Evolutionary conservation across 2,113 vertebrate species (phyloP).

Genomic region (Xenopus borealis): DNA sequence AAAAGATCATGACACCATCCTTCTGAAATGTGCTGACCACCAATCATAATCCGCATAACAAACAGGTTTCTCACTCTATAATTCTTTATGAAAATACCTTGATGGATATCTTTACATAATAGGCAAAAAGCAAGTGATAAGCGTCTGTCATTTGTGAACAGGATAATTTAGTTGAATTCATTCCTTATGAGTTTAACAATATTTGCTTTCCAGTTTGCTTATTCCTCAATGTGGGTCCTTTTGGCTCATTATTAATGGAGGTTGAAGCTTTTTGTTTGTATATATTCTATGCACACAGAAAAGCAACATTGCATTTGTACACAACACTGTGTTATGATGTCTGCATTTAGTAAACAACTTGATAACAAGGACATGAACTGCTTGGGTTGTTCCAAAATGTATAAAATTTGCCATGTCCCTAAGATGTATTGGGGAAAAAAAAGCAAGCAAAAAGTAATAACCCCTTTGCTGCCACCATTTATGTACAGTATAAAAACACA

Average conservation of each 20-base stretch:
- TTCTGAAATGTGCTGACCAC: background rate
- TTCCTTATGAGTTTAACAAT: background rate
- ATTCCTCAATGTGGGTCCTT: background rate
- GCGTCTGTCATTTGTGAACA: too few relatives aligned
- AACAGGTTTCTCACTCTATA: too few relatives aligned
- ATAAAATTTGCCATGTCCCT: background rate
- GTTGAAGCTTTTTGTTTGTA: background rate
- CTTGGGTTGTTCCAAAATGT: slow-evolving; percentile 9
- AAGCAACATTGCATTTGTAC: background rate
- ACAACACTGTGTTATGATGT: background rate
- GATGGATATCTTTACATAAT: too few relatives aligned
- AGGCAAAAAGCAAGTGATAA: too few relatives aligned
- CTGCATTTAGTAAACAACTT: too few relatives aligned
- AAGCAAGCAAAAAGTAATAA: slow-evolving; percentile 42
- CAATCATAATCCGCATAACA: too few relatives aligned
- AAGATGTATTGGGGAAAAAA: slow-evolving; percentile 44
- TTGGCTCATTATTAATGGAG: background rate
- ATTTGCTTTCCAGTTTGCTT: slow-evolving; percentile 1
- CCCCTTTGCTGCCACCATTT: slow-evolving; percentile 60
- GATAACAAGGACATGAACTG: background rate
- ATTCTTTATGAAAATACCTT: too few relatives aligned
- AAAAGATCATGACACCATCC: background rate
- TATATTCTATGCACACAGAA: background rate
- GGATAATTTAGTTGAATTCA: too few relatives aligned
- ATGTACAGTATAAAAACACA: slow-evolving; percentile 49